Base-by-base conservation (phyloP, 2,888 invertebrate species). In the Blastobasis adustella region DNA sequence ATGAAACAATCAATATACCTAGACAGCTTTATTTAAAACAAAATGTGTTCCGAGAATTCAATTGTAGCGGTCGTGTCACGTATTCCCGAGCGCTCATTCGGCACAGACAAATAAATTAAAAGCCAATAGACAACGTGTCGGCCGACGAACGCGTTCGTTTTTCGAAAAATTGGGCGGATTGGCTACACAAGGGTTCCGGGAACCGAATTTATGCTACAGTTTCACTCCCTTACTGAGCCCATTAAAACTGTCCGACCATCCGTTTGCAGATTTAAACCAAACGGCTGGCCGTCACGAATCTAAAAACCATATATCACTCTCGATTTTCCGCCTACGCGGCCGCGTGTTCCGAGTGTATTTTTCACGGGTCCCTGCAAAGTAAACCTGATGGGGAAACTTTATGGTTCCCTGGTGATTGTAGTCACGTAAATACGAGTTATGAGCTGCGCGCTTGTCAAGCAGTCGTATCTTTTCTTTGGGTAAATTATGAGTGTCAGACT, bases 201-300 rank as follows among this genome's bases (percentile, higher is more conserved):
- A 55, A 62, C 64, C 62, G 72, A 81, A 82, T 79, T 72, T 80
- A 81, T 80, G 69, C 69, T 71, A 70, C 75, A 71, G 70, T 77
- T 72, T 70, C 70, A 68, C 64, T 76, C 78, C 79, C 75, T 82
- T 79, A 71, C 74, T 62, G 61, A 69, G 72, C 63, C 80, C 80
- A 83, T 84, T 85, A 81, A 82, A 81, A 79, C 71, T 73, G 81
- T 73, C 76, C 75, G 73, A 78, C 76, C 76, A 73, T 77, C 76
- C 79, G 75, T 77, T 82, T 61, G 71, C 69, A 78, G 80, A 79
- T 79, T 83, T 79, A 80, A 80, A 71, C 76, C 73, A 71, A 80
- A 80, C 69, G 73, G 71, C 70, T 61, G 62, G 62, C 68, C 67
- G 73, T 79, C 79, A 76, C 76, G 72, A 77, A 71, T 77, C 71